Conservation (phyloP, 64 coral and sea anemone genomes). For the Dendronephthya gigantea region DNA sequence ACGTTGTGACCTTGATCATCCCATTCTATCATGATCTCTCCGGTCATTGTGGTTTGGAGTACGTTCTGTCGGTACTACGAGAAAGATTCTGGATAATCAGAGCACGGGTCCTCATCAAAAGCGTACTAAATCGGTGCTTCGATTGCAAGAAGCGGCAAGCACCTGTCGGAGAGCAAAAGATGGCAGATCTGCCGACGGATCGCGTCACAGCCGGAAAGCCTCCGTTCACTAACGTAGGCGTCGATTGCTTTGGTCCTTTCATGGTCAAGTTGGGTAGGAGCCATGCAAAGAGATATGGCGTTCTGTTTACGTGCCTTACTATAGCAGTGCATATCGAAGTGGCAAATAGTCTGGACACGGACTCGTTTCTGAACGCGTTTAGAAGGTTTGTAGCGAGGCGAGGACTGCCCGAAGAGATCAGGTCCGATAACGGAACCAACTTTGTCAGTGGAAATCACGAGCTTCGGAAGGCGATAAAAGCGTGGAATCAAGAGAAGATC, state of each 20-base stretch:
- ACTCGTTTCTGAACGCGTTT: too few relatives aligned
- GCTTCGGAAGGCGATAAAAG: too few relatives aligned
- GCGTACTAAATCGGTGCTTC: constrained; percentile 19
- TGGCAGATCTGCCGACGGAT: constrained; percentile 9
- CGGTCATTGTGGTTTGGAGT: constrained; percentile 29
- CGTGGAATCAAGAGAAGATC: too few relatives aligned
- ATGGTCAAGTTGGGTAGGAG: not conserved
- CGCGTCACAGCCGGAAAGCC: constrained; percentile 20
- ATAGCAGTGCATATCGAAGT: too few relatives aligned
- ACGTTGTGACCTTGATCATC: constrained; percentile 27
- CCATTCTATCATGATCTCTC: not conserved
- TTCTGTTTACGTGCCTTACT: too few relatives aligned
- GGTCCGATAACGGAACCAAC: too few relatives aligned
- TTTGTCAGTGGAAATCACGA: too few relatives aligned
- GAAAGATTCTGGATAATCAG: constrained; percentile 33
- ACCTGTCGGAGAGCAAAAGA: not conserved
- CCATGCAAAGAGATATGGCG: constrained; percentile 27
- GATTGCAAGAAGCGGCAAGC: constrained; percentile 7
- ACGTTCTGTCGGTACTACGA: constrained; percentile 21
- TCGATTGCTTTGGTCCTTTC: too few relatives aligned
- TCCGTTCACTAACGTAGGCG: constrained; percentile 38
- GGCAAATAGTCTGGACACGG: too few relatives aligned
- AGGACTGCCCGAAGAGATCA: too few relatives aligned
- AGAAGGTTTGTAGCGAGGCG: too few relatives aligned
- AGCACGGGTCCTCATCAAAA: not conserved